phyloP scores from a whole-genome alignment of 2,113 vertebrate genomes.

The Copsychus sechellarum region DNA sequence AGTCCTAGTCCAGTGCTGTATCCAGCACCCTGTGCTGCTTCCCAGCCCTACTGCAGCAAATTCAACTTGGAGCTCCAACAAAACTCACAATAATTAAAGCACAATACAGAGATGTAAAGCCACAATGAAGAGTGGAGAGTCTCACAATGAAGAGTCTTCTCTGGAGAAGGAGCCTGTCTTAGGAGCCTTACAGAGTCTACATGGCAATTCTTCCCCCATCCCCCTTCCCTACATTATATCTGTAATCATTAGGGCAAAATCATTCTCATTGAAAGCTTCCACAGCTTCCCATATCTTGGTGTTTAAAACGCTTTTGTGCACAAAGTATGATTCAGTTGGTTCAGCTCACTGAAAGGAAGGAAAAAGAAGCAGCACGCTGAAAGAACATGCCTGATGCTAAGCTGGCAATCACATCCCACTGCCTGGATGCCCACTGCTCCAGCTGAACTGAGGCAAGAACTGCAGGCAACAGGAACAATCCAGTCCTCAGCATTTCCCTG shows the following conservation, averaged over 20 bases:
- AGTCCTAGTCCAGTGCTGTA: not conserved
- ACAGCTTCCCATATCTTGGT: fast-evolving
- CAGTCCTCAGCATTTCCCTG: not conserved
- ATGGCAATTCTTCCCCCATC: not conserved
- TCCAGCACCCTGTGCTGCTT: not conserved
- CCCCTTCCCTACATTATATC: not conserved
- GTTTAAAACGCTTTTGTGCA: not conserved
- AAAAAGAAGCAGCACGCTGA: not conserved
- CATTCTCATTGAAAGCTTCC: not conserved
- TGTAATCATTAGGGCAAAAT: not conserved
- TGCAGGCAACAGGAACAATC: not conserved
- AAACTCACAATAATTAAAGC: not conserved
- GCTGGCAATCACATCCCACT: constrained; percentile 51
- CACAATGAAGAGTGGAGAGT: not conserved
- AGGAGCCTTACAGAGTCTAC: not conserved
- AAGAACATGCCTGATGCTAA: not conserved
- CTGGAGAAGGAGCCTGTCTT: not conserved
- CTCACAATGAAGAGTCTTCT: too few species aligned
- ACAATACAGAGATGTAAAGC: not conserved
- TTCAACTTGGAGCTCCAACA: not conserved
- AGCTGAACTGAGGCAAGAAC: constrained; percentile 23
- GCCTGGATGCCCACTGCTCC: constrained; percentile 47
- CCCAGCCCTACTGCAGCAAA: not conserved
- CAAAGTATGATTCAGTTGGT: not conserved
- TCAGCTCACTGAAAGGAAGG: not conserved